Evolutionary conservation across 2,888 invertebrate genomes (phyloP), one percentile per base, ranked within the genome.

Genomic region (Cerceris rybyensis): DNA sequence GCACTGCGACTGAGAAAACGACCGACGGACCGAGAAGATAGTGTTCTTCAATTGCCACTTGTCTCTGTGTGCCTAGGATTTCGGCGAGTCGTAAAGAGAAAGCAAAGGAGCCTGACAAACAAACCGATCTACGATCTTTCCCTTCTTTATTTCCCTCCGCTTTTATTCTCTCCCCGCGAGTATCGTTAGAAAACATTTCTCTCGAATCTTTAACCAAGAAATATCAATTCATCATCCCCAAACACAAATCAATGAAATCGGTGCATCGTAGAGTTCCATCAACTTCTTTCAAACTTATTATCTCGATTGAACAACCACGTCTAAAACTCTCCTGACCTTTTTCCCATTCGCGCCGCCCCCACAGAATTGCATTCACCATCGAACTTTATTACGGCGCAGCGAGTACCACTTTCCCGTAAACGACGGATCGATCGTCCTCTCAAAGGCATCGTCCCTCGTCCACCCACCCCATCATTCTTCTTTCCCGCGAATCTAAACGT

Each of bases 41-140:
- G 75, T 61, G 70, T 71, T 67, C 70, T 75, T 61, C 81, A 81
- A 83, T 85, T 75, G 81, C 60, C 85, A 85, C 85, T 85, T 83
- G 85, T 82, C 79, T 74, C 75, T 89, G 88, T 89, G 86, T 88
- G 80, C 43, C 86, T 89, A 89, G 88, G 86, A 89, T 88, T 84
- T 83, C 81, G 72, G 65, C 73, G 55, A 74, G 85, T 81, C 87
- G 72, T 85, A 86, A 88, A 86, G 68, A 74, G 75, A 81, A 69
- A 68, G 59, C 54, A 11, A 13, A 43, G 61, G 65, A 63, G 59
- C 55, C 70, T 41, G 70, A 78, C 87, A 87, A 88, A 90, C 85
- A 88, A 61, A 61, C 49, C 43, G 55, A 72, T 46, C 60, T 17
- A 28, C 11, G 9, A 7, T 39, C 6, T 41, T 52, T 43, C 50